Conservation (phyloP, 2,797 vertebrate species). For the Centroberyx gerrardi region DNA sequence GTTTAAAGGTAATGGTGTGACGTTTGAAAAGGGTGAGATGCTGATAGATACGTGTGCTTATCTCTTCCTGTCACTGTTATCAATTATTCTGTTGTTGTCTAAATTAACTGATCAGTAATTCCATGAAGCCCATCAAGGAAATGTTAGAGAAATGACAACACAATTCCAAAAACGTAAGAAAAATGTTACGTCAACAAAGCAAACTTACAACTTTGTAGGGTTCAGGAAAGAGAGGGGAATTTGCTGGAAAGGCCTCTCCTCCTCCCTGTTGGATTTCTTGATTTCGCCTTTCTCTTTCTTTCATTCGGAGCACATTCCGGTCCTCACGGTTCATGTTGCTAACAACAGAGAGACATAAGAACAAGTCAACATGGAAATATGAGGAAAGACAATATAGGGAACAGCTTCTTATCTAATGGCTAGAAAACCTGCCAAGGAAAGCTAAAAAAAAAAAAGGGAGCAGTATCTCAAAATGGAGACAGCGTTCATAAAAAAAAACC, state of each 20-base stretch:
- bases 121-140: background rate
- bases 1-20: background rate
- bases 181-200: constrained; percentile 53
- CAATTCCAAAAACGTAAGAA: background rate
- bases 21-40: background rate
- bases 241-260: constrained; percentile 98
- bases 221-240: constrained; percentile 99
- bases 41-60: constrained; percentile 12
- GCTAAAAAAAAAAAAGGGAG: background rate
- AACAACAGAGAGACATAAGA: constrained; percentile 76
- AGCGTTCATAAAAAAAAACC: too few relatives aligned
- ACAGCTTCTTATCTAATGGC: constrained; percentile 11
- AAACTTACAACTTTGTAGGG: constrained; percentile 99
- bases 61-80: constrained; percentile 47
- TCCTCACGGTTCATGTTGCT: constrained; percentile 99
- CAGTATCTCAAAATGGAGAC: background rate
- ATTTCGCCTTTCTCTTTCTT: constrained; percentile 99
- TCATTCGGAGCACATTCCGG: constrained; percentile 99
- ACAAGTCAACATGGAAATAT: constrained; percentile 46
- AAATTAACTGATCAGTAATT: constrained; percentile 29
- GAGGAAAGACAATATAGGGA: constrained; percentile 19
- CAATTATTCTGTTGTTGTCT: constrained; percentile 18
- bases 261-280: constrained; percentile 99
- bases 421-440: background rate
- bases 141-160: constrained; percentile 14